Evolutionary conservation across 1,140 invertebrate genomes (phyloP).

Genomic region (Thaumetopoea pityocampa): DNA sequence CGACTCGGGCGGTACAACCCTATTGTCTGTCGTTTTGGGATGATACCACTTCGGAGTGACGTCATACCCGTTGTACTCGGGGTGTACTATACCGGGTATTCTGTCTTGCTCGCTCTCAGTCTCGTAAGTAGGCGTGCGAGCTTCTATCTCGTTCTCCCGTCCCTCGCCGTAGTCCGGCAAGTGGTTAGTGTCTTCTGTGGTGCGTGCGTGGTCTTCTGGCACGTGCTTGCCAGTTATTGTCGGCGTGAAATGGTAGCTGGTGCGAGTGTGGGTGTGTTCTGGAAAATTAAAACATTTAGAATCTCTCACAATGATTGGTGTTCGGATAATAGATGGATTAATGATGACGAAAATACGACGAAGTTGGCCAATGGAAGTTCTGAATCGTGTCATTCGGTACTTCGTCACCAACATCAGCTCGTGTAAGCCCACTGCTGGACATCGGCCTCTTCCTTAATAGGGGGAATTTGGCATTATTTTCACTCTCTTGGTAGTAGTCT

Average conservation of each 20-base stretch:
- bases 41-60: conserved; percentile 61
- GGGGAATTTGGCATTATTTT: too few relatives aligned
- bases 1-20: conserved; percentile 45
- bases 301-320: not conserved
- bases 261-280: conserved; percentile 49
- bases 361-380: too few relatives aligned
- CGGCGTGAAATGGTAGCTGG: conserved; percentile 46
- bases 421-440: too few relatives aligned
- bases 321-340: too few relatives aligned
- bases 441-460: too few relatives aligned
- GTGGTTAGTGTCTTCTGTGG: conserved; percentile 45
- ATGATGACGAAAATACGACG: too few relatives aligned
- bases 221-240: conserved; percentile 36
- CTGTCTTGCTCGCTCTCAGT: conserved; percentile 34
- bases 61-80: conserved; percentile 56
- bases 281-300: conserved; percentile 14
- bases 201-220: conserved; percentile 44
- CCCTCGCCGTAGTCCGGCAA: conserved; percentile 58
- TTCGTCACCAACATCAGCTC: too few relatives aligned
- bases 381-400: too few relatives aligned
- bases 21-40: conserved; percentile 44
- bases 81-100: conserved; percentile 35
- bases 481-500: too few relatives aligned
- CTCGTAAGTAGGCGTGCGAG: conserved; percentile 47
- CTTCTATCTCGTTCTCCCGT: conserved; percentile 46